Percentiles rank a stretch among this genome's conserved stretches.
phyloP scores from a whole-genome alignment of 2,888 invertebrate species.

The Heliconius charithonia region DNA sequence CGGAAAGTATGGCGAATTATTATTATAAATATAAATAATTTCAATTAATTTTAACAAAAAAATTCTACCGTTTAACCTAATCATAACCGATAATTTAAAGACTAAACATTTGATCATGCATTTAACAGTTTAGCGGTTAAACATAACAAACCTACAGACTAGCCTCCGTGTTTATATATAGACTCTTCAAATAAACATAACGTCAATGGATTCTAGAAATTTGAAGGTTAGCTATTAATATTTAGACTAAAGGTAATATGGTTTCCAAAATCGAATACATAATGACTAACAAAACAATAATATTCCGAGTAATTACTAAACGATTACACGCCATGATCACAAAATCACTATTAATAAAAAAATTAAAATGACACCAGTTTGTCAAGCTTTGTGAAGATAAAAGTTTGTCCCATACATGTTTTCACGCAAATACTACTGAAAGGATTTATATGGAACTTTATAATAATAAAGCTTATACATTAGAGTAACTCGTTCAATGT shows the following conservation, averaged over 20 bases:
- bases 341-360: background rate
- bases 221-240: background rate
- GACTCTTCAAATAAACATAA: background rate
- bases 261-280: background rate
- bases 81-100: background rate
- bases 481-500: no score
- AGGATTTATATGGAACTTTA: no score
- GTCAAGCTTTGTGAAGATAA: no score
- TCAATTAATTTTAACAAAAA: background rate
- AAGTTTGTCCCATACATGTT: no score
- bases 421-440: no score
- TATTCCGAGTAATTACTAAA: constrained; percentile 7
- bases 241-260: background rate
- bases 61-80: background rate
- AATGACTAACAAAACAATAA: background rate
- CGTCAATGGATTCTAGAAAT: constrained; percentile 6
- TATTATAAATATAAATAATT: background rate
- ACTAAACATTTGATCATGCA: background rate
- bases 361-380: no score
- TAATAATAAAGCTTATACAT: no score
- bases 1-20: no score
- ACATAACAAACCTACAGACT: background rate
- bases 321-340: background rate
- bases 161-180: background rate
- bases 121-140: background rate